phyloP scores from a whole-genome alignment of 1,140 invertebrate species.

The Scaptomyza montana region DNA sequence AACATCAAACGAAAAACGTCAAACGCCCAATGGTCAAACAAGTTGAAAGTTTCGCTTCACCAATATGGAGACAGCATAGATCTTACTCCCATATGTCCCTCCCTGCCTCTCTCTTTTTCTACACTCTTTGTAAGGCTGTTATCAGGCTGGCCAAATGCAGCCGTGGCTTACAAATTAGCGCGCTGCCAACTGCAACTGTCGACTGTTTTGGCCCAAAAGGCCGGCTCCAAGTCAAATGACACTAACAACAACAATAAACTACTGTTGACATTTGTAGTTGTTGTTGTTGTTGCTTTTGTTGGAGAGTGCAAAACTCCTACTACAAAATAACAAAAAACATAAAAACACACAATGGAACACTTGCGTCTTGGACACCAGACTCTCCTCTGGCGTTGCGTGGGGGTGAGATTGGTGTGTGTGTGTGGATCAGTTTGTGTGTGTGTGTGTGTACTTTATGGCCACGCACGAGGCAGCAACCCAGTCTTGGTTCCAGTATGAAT shows the following conservation, averaged over 20 bases:
- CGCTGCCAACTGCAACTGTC: slow-evolving; percentile 74
- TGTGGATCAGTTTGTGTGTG: slow-evolving; percentile 30
- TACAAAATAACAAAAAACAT: slow-evolving; percentile 30
- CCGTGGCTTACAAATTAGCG: slow-evolving; percentile 79
- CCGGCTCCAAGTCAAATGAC: slow-evolving; percentile 76
- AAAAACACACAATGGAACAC: slow-evolving; percentile 68
- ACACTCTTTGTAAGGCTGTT: slow-evolving; percentile 52
- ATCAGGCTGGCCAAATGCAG: slow-evolving; percentile 72
- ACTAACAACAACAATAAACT: slow-evolving; percentile 82
- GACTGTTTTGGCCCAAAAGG: slow-evolving; percentile 68
- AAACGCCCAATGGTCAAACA: slow-evolving; percentile 64
- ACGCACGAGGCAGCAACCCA: slow-evolving; percentile 58
- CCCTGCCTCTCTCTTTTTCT: slow-evolving; percentile 1
- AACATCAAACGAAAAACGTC: slow-evolving; percentile 72
- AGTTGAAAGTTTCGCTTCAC: slow-evolving; percentile 68
- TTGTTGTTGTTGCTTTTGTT: slow-evolving; percentile 21
- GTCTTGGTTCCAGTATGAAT: not conserved
- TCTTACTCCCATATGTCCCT: slow-evolving; percentile 31
- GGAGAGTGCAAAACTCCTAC: slow-evolving; percentile 61
- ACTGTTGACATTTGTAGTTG: slow-evolving; percentile 75
- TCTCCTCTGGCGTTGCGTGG: slow-evolving; percentile 65
- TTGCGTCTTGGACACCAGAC: slow-evolving; percentile 55
- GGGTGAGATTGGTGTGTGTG: slow-evolving; percentile 52
- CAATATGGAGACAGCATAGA: slow-evolving; percentile 65
- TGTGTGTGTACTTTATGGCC: slow-evolving; percentile 73